A percentile compares a stretch with the other conserved stretches of the same genome.
phyloP scores from a whole-genome alignment of 2,888 invertebrate genomes.

The Xylota segnis region DNA sequence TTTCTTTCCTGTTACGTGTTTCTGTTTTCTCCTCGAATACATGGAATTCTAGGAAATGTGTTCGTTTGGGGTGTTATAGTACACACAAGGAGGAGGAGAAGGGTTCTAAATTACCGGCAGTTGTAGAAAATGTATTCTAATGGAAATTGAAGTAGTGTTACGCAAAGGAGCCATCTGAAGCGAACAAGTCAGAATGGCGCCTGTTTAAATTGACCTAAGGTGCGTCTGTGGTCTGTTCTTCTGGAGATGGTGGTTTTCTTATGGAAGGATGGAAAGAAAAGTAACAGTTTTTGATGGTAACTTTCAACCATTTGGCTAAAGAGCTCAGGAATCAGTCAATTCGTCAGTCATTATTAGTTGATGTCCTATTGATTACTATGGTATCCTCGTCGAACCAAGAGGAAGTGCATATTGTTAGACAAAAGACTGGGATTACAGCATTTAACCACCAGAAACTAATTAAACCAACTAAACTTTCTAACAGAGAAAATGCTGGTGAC shows the following conservation, averaged over 20 bases:
- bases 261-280: too few species aligned
- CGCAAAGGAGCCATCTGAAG: neutral
- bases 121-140: neutral
- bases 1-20: neutral
- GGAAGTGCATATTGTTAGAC: too few species aligned
- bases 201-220: neutral
- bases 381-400: too few species aligned
- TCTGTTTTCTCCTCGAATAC: neutral
- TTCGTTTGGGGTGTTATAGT: neutral
- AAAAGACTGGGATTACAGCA: too few species aligned
- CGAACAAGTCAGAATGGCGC: neutral
- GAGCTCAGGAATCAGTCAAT: too few species aligned
- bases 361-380: too few species aligned
- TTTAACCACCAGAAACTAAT: too few species aligned
- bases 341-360: too few species aligned
- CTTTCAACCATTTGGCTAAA: too few species aligned
- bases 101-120: neutral
- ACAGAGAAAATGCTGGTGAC: too few species aligned
- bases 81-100: neutral
- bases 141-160: conserved; percentile 1
- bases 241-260: neutral
- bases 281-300: too few species aligned
- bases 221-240: neutral
- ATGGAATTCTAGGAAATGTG: neutral
- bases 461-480: too few species aligned